Evolutionary conservation across 2,888 invertebrate species (phyloP).

Genomic region (Sthenelais limicola): DNA sequence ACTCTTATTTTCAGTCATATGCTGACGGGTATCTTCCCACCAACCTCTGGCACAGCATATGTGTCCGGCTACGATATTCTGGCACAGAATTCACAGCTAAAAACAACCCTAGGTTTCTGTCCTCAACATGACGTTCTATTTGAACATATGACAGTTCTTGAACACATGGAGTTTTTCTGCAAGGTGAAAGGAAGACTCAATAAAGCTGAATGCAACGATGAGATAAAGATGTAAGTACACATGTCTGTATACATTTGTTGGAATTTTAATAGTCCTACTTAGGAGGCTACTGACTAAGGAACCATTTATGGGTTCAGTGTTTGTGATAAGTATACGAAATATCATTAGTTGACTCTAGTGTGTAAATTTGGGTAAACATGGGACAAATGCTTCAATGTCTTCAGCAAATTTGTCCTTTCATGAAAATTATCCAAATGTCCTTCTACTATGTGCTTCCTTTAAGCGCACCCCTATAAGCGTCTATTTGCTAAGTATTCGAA

Average conservation of each 20-base stretch:
- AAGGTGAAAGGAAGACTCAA: constrained; percentile 63
- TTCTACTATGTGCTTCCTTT: too few relatives aligned
- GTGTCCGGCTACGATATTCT: constrained; percentile 58
- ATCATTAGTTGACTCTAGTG: too few relatives aligned
- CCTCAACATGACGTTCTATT: constrained; percentile 73
- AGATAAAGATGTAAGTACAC: constrained; percentile 59
- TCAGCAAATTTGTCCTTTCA: not conserved
- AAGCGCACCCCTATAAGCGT: too few relatives aligned
- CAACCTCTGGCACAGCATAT: constrained; percentile 54
- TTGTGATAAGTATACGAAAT: too few relatives aligned
- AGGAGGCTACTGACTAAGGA: too few relatives aligned
- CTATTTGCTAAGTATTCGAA: too few relatives aligned
- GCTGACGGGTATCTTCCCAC: constrained; percentile 64
- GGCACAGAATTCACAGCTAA: constrained; percentile 54
- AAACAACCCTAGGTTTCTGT: constrained; percentile 71
- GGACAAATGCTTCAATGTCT: not conserved
- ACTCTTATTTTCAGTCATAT: constrained; percentile 58
- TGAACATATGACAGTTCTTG: constrained; percentile 71
- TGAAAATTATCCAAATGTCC: too few relatives aligned
- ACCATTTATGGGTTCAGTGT: too few relatives aligned
- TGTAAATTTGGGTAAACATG: too few relatives aligned
- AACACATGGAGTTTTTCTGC: constrained; percentile 72
- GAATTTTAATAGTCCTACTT: not conserved
- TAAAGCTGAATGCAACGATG: constrained; percentile 48
- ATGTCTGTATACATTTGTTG: not conserved